A percentile compares a stretch with the other conserved stretches of the same genome.
Conservation (phyloP, 30 jellyfish, hydroid and myxozoan genomes). For the Chironex yamaguchii region DNA sequence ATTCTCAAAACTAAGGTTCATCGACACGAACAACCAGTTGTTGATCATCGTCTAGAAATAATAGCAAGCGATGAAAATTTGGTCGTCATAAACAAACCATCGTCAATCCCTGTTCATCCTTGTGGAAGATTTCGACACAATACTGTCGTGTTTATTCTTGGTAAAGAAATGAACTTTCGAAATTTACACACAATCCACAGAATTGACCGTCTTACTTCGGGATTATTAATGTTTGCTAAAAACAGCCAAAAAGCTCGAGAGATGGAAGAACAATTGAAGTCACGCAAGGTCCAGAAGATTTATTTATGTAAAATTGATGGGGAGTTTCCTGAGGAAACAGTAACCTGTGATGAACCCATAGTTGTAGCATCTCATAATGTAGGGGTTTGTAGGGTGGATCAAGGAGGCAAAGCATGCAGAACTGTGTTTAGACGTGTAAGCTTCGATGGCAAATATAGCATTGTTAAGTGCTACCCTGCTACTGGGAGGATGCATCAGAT, state of each 20-base stretch:
- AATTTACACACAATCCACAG: conserved; percentile 92
- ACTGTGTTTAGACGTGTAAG: conserved; percentile 68
- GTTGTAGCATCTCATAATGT: conserved; percentile 87
- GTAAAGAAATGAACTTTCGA: conserved; percentile 76
- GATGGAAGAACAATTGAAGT: conserved; percentile 85
- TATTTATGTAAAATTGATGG: conserved; percentile 92
- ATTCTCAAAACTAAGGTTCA: conserved; percentile 79
- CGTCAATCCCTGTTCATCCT: conserved; percentile 98
- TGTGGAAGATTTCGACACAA: conserved; percentile 97
- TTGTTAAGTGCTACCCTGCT: conserved; percentile 81
- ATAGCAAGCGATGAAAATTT: conserved; percentile 71
- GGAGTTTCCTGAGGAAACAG: conserved; percentile 81
- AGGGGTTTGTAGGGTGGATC: conserved; percentile 88
- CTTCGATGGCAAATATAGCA: conserved; percentile 79
- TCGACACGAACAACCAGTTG: conserved; percentile 97
- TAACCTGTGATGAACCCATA: conserved; percentile 80
- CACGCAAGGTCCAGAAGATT: conserved; percentile 79
- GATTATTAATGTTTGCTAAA: conserved; percentile 90
- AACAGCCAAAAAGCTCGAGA: conserved; percentile 89
- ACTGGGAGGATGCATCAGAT: conserved; percentile 99
- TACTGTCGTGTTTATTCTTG: conserved; percentile 86
- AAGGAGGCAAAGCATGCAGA: conserved; percentile 86
- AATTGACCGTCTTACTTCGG: conserved; percentile 96
- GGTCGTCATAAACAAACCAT: conserved; percentile 92
- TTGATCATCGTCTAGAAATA: conserved; percentile 73